Evolutionary conservation across 2,797 vertebrate genomes (phyloP), one percentile per base, ranked within the genome.

Genomic region (Pipistrellus pygmaeus): DNA sequence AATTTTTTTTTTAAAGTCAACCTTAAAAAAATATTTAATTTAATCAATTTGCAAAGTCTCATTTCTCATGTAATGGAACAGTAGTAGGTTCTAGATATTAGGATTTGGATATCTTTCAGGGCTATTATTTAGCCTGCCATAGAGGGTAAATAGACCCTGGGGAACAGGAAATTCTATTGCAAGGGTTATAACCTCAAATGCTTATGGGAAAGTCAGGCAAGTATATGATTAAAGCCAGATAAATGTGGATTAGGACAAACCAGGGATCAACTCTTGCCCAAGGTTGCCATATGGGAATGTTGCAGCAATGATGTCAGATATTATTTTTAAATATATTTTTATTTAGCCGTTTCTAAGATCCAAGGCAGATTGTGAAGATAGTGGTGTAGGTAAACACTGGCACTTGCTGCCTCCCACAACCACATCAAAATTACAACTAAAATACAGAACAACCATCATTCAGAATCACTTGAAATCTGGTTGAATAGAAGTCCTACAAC

Each of bases 251-350:
- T 75, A 7, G 4, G 18, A 46, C 46, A 93, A 82, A 88, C 35
- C 77, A 35, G n/a, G 53, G 35, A 18, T 64, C 35, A 53, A 5
- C 30, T 73, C 32, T 75, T 57, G 46, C 9, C 68, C 66, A 32
- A 55, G 86, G 68, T 30, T 27, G 6, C 46, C 23, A 23, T 35
- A 35, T 35, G 46, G 46, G 44, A 64, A 64, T 41, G 21, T 13
- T 73, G 46, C 46, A 81, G 44, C 46, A 44, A 23, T 13, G 13
- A 55, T 35, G 48, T 30, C 48, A 88, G 77, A 38, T 68, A 20
- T 75, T 57, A 53, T 81, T 68, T 91, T 85, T 77, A 69, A 85
- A 85, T 62, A 62, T 62, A 62, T 62, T 62, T 60, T 30, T 62
- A 27, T 30, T 62, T 30, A 62, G 25, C 71, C 35, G 27, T 76